Evolutionary conservation across 2,888 invertebrate genomes (phyloP).

Genomic region (Andricus curvator): DNA sequence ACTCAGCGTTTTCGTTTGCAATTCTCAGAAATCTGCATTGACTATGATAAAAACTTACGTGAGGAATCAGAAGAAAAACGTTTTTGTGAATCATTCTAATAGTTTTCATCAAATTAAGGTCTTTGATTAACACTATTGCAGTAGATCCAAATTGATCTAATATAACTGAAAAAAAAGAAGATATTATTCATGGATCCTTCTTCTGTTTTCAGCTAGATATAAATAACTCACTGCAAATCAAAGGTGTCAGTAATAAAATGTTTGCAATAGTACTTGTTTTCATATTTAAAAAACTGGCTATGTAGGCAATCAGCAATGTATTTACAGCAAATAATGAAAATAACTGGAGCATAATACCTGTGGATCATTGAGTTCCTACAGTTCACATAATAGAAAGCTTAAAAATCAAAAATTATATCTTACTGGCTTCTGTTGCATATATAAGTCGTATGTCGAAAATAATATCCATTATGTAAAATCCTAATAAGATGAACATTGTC

Average conservation of each 20-base stretch:
- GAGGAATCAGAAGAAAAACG: constrained; percentile 69
- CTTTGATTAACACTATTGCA: constrained; percentile 51
- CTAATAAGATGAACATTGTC: constrained; percentile 60
- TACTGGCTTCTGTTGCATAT: constrained; percentile 78
- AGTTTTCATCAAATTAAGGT: constrained; percentile 47
- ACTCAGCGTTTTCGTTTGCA: constrained; percentile 69
- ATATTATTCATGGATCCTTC: no score
- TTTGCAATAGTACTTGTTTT: constrained; percentile 63
- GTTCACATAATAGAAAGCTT: background rate
- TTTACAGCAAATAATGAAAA: constrained; percentile 86
- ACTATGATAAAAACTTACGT: constrained; percentile 72
- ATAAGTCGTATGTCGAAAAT: constrained; percentile 64
- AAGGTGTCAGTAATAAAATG: constrained; percentile 64
- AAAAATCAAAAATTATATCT: constrained; percentile 49
- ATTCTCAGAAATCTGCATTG: constrained; percentile 65
- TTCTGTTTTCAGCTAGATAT: no score
- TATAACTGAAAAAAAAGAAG: constrained; percentile 58
- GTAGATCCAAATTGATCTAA: constrained; percentile 63
- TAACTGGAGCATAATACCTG: constrained; percentile 82
- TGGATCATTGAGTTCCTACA: constrained; percentile 44
- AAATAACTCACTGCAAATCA: constrained; percentile 65
- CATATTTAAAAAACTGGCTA: constrained; percentile 70
- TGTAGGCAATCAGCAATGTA: constrained; percentile 75
- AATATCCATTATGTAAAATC: constrained; percentile 65
- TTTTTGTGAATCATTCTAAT: constrained; percentile 66